These are phyloP conservation scores for Pipra filicauda DNA, from an alignment of 2,113 vertebrate species.

Conservation along the genomic window DNA sequence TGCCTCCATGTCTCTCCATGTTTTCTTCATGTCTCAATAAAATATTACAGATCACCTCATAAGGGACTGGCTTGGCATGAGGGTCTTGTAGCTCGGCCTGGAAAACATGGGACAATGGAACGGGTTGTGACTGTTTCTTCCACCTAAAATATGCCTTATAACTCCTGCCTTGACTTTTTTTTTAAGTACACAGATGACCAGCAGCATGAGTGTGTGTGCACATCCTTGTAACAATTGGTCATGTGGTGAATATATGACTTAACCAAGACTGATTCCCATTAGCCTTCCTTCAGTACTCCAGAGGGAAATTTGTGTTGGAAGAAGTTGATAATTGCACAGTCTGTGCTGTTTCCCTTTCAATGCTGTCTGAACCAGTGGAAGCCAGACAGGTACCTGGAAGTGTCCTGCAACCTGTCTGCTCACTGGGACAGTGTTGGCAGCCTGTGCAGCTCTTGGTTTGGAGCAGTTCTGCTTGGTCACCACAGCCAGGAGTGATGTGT, in stretches of 20 bases:
- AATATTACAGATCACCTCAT: background rate
- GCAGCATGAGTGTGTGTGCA: background rate
- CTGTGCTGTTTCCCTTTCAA: background rate
- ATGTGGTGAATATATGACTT: background rate
- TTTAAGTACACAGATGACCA: background rate
- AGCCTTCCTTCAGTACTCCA: background rate
- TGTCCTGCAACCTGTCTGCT: background rate
- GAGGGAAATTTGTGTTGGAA: background rate
- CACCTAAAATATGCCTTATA: background rate
- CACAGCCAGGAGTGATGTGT: background rate
- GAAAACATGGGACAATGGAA: background rate
- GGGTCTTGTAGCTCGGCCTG: background rate
- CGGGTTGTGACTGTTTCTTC: background rate
- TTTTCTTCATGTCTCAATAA: background rate
- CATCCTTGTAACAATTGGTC: background rate
- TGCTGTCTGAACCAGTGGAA: background rate
- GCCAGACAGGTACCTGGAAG: background rate
- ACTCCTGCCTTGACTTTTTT: background rate
- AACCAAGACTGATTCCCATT: background rate
- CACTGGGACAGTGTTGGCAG: accelerated
- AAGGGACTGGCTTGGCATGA: background rate
- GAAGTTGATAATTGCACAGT: background rate
- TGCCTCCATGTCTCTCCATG: background rate
- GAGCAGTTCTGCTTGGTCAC: background rate
- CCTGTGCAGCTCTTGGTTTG: background rate